These are phyloP conservation scores for Dysdera silvatica DNA, from an alignment of 1,140 invertebrate species.

Conservation along the genomic window DNA sequence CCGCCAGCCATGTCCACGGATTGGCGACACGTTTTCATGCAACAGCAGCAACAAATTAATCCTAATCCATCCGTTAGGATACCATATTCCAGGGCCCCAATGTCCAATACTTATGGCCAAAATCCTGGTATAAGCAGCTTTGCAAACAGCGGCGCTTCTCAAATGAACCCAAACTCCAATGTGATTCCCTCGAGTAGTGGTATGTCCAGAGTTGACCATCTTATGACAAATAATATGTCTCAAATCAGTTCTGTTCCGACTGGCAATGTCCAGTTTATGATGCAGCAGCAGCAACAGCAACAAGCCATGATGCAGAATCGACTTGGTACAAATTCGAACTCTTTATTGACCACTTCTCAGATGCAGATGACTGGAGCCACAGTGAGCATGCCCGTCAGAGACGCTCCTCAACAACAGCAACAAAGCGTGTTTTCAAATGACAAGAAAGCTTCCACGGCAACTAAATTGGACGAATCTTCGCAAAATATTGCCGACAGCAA, in stretches of 20 bases:
- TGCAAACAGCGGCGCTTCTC: not conserved
- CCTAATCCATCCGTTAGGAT: not conserved
- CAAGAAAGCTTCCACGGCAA: too few relatives aligned
- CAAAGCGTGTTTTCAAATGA: too few relatives aligned
- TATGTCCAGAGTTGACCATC: too few relatives aligned
- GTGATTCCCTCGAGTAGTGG: not conserved
- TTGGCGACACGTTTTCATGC: slow-evolving; percentile 12
- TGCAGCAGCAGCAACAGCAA: not conserved
- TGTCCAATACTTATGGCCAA: slow-evolving; percentile 6
- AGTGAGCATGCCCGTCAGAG: too few relatives aligned
- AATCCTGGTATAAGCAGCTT: not conserved
- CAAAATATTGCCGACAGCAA: slow-evolving; percentile 4
- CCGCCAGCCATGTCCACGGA: slow-evolving; percentile 13
- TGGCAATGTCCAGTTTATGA: too few relatives aligned
- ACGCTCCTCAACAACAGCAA: too few relatives aligned
- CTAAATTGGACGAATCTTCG: not conserved
- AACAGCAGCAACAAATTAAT: slow-evolving; percentile 4
- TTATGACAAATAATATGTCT: too few relatives aligned
- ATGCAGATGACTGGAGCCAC: slow-evolving; percentile 3
- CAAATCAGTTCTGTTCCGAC: too few relatives aligned
- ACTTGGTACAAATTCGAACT: not conserved
- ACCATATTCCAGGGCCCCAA: not conserved
- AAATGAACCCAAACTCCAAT: slow-evolving; percentile 12
- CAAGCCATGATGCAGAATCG: not conserved
- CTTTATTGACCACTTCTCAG: not conserved